A percentile compares a stretch with the other conserved stretches of the same genome.
Evolutionary conservation across 2,113 vertebrate species (phyloP).

Genomic region (Callaeas wilsoni): DNA sequence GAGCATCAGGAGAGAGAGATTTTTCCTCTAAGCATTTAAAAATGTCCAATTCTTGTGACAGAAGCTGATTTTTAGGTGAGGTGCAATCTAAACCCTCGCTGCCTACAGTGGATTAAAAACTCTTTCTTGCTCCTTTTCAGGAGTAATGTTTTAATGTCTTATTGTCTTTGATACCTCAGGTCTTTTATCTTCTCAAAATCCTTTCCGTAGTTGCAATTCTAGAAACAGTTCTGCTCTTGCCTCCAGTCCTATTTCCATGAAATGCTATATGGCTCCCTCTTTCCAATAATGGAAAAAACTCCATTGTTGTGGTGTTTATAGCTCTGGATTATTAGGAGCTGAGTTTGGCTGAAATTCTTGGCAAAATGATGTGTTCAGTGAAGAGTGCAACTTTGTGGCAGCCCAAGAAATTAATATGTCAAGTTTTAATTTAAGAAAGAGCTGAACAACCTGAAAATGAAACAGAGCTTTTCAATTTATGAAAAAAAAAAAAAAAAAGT

Average conservation of each 20-base stretch:
- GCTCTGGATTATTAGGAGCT: slow-evolving; percentile 11
- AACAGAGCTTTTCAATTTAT: not conserved
- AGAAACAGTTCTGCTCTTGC: not conserved
- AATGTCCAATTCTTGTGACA: not conserved
- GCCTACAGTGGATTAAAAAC: not conserved
- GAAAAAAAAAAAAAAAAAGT: not conserved
- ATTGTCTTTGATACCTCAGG: not conserved
- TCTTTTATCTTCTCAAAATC: not conserved
- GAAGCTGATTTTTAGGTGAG: not conserved
- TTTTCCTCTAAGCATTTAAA: not conserved
- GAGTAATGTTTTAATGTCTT: not conserved
- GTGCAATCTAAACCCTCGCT: not conserved
- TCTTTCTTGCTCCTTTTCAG: not conserved
- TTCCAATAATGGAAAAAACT: not conserved
- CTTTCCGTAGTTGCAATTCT: not conserved
- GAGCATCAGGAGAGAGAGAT: not conserved
- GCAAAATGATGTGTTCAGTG: slow-evolving; percentile 3
- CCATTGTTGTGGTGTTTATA: slow-evolving; percentile 42
- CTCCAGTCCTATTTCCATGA: not conserved
- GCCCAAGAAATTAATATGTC: slow-evolving; percentile 36
- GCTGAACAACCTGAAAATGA: not conserved
- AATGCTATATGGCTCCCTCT: not conserved
- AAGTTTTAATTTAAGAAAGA: slow-evolving; percentile 40
- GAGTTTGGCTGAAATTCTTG: slow-evolving; percentile 22
- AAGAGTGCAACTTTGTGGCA: not conserved